Evolutionary conservation across 2,888 invertebrate genomes (phyloP), one percentile per base, ranked within the genome.

Genomic region (Panzeria rudis): DNA sequence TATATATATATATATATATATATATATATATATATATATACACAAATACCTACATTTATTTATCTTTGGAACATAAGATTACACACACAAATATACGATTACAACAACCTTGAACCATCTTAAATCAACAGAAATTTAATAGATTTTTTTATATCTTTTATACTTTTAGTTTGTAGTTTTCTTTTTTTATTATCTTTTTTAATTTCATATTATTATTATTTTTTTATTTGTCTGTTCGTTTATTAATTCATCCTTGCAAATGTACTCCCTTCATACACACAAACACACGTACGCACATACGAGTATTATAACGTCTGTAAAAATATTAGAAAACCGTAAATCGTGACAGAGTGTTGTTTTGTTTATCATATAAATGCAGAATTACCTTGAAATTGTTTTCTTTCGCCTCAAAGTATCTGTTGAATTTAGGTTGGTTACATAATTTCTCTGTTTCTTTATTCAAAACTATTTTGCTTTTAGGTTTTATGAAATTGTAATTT

Each of bases 71-170:
- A 41, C 25, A 52, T 38, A 59, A 8, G 25, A 47, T 17, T 66
- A 69, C 59, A 61, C n/a, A 50, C 25, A 71, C 44, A 56, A 35
- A 66, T 35, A 54, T 29, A n/a, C 38, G 47, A 64, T 72, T 80
- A 73, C 64, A 72, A 9, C 54, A 82, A 71, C 85, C 85, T 85
- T 82, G 82, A 82, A 73, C 73, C 85, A 71, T 64, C 78, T 85
- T 78, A 81, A 85, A 85, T 85, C 84, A 85, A 85, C 81, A 82
- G 68, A 78, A 78, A 78, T 85, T 82, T 75, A 85, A 85, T 85
- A 85, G 82, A 82, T 78, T 82, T 69, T 29, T 59, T 82, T 35
- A 61, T 23, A 25, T 50, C 41, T 71, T 59, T 77, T 38, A 66
- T 76, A 25, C 13, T 13, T 54, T 68, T 68, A 61, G 68, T 50